Evolutionary conservation across 2,797 vertebrate genomes (phyloP).

Genomic region (Macroramphosus scolopax): DNA sequence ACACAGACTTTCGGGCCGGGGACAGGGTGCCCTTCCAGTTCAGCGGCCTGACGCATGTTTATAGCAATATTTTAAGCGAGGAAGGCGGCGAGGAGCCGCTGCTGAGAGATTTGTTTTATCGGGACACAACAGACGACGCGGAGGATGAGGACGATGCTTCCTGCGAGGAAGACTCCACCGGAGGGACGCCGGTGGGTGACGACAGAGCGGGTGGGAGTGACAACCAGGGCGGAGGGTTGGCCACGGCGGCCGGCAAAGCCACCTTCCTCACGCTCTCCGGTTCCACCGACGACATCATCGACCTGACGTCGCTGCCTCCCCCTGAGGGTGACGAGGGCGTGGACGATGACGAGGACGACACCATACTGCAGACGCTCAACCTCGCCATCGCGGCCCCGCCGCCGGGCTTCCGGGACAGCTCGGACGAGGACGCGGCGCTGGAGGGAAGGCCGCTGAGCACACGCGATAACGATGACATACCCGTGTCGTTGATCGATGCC

Average conservation of each 20-base stretch:
- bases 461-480: constrained; percentile 83
- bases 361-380: constrained; percentile 90
- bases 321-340: constrained; percentile 88
- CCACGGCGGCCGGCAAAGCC: constrained; percentile 82
- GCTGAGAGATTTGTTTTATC: constrained; percentile 91
- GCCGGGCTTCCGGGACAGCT: constrained; percentile 94
- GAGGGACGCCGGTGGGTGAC: constrained; percentile 77
- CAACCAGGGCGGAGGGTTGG: constrained; percentile 48
- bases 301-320: constrained; percentile 93
- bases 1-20: constrained; percentile 80
- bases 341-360: constrained; percentile 88
- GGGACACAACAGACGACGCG: constrained; percentile 90
- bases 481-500: constrained; percentile 93
- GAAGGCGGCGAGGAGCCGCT: constrained; percentile 92
- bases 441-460: constrained; percentile 62
- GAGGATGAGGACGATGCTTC: constrained; percentile 97
- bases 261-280: constrained; percentile 87
- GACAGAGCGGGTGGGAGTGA: constrained; percentile 44
- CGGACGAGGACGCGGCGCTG: constrained; percentile 85
- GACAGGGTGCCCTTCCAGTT: constrained; percentile 86
- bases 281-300: constrained; percentile 96
- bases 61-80: constrained; percentile 83
- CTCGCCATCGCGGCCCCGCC: constrained; percentile 96
- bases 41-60: constrained; percentile 81
- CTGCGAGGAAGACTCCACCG: constrained; percentile 91